Evolutionary conservation across 64 coral and sea anemone species (phyloP).

Genomic region (Pocillopora damicornis): DNA sequence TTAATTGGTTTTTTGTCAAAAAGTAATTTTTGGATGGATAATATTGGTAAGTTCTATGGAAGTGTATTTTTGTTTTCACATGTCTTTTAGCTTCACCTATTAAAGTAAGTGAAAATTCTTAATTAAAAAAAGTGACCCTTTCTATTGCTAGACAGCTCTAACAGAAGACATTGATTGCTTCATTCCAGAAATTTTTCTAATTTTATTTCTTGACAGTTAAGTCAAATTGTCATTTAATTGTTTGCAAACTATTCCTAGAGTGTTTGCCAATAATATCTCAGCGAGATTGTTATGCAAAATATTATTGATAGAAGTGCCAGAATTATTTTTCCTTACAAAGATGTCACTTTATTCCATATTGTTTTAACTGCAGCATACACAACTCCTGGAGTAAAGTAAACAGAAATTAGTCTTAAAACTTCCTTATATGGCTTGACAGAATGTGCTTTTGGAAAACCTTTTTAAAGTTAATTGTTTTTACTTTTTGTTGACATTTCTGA

Average conservation of each 20-base stretch:
- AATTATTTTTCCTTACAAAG: no score
- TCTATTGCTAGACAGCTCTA: not conserved
- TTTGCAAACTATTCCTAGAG: not conserved
- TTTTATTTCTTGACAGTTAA: slow-evolving; percentile 7
- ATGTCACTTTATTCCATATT: not conserved
- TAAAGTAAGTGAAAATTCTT: no score
- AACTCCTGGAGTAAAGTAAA: not conserved
- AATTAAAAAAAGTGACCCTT: not conserved
- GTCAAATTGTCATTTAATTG: not conserved
- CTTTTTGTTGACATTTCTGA: no score
- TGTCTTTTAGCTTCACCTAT: no score
- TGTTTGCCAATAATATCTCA: not conserved
- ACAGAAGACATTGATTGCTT: not conserved
- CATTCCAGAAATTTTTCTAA: not conserved
- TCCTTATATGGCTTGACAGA: not conserved
- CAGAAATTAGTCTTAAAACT: not conserved
- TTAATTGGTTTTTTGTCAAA: no score
- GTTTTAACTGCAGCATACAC: not conserved
- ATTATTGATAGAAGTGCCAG: not conserved
- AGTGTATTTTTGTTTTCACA: no score
- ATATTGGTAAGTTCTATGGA: no score
- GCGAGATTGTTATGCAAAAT: slow-evolving; percentile 7
- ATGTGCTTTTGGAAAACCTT: not conserved
- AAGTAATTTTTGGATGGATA: no score
- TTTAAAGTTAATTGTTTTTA: not conserved